Percentiles rank a stretch among this genome's conserved stretches.
phyloP scores from a whole-genome alignment of 1,140 invertebrate genomes.

The Anoplolepis gracilipes region DNA sequence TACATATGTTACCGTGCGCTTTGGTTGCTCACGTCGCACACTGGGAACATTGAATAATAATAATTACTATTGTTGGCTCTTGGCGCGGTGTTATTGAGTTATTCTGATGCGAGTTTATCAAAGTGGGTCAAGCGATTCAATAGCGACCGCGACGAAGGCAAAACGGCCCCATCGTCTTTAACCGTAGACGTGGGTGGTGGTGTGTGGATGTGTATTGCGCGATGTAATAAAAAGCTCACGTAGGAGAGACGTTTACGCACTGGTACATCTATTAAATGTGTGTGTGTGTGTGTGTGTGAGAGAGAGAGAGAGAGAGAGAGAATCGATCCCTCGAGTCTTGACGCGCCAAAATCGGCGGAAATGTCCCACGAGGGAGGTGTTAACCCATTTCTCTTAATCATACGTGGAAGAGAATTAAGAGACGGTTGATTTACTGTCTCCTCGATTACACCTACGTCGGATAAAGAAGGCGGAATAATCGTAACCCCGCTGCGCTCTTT shows the following conservation, averaged over 20 bases:
- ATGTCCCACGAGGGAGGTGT: neutral
- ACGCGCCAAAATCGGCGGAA: neutral
- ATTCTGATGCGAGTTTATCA: constrained; percentile 85
- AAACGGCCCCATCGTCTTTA: constrained; percentile 74
- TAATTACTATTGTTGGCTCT: constrained; percentile 82
- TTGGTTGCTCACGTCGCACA: neutral
- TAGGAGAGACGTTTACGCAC: constrained; percentile 30
- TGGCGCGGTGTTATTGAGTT: constrained; percentile 83
- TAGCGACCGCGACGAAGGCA: constrained; percentile 79
- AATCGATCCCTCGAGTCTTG: constrained; percentile 1
- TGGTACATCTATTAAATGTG: constrained; percentile 21
- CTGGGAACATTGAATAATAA: constrained; percentile 82
- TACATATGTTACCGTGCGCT: neutral
- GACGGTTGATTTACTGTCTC: neutral
- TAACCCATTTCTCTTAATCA: constrained; percentile 43
- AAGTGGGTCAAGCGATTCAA: constrained; percentile 86
- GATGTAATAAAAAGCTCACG: constrained; percentile 36
- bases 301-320: neutral
- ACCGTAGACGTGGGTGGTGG: constrained; percentile 75
- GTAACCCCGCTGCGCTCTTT: neutral
- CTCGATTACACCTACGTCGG: constrained; percentile 27
- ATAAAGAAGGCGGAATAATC: constrained; percentile 21
- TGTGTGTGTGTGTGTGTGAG: neutral
- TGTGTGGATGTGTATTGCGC: constrained; percentile 3
- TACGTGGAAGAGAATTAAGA: constrained; percentile 34